A percentile compares a stretch with the other conserved stretches of the same genome.
Conservation (phyloP, 1,140 invertebrate genomes). For the Drosophila repletoides region DNA sequence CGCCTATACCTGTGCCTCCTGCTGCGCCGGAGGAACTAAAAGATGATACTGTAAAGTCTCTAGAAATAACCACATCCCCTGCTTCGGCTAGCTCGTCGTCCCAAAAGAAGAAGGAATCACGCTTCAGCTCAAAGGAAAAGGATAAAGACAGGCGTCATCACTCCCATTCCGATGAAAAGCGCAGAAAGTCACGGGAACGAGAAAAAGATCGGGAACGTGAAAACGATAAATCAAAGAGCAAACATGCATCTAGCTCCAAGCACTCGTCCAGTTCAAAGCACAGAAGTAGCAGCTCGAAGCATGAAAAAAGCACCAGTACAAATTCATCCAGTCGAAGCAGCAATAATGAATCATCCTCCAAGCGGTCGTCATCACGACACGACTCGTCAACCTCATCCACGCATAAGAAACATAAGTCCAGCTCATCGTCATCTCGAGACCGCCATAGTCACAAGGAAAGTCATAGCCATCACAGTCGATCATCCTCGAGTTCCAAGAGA, state of each 20-base stretch:
- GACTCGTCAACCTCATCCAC: slow-evolving; percentile 55
- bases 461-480: slow-evolving; percentile 31
- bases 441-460: slow-evolving; percentile 42
- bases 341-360: slow-evolving; percentile 50
- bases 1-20: neutral
- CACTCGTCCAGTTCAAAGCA: slow-evolving; percentile 69
- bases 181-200: slow-evolving; percentile 47
- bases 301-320: slow-evolving; percentile 45
- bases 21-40: slow-evolving; percentile 2
- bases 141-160: slow-evolving; percentile 48
- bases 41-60: slow-evolving; percentile 20
- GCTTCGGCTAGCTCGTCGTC: slow-evolving; percentile 52
- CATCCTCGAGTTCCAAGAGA: slow-evolving; percentile 45
- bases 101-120: slow-evolving; percentile 47
- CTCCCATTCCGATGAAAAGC: slow-evolving; percentile 45
- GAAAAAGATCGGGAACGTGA: slow-evolving; percentile 38
- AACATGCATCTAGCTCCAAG: slow-evolving; percentile 63
- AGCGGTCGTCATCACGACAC: slow-evolving; percentile 52
- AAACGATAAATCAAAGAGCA: slow-evolving; percentile 53
- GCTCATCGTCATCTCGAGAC: slow-evolving; percentile 52
- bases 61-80: slow-evolving; percentile 35
- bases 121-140: slow-evolving; percentile 48
- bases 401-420: slow-evolving; percentile 64
- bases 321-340: slow-evolving; percentile 56
- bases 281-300: slow-evolving; percentile 49